phyloP scores from a whole-genome alignment of 2,888 invertebrate genomes.

The Tiliacea citrago region DNA sequence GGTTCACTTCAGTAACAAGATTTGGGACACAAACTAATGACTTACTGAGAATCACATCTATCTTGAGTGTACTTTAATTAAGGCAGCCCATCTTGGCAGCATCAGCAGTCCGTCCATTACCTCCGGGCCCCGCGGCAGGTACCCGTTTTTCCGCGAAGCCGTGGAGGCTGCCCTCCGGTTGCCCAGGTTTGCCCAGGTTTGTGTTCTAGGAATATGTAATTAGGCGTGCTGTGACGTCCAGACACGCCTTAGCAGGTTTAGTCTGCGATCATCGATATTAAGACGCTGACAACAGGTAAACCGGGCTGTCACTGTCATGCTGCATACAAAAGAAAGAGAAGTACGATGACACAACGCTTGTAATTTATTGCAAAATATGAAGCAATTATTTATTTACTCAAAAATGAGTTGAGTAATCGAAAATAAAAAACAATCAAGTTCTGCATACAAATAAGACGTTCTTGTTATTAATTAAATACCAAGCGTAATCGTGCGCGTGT shows the following conservation, averaged over 20 bases:
- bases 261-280: no score
- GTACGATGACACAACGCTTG: no score
- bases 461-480: no score
- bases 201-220: constrained; percentile 48
- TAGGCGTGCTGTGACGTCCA: constrained; percentile 35
- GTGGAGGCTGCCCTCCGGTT: constrained; percentile 16
- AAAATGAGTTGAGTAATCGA: no score
- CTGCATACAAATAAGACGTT: no score
- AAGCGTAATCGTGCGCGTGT: no score
- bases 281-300: no score
- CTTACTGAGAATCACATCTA: constrained; percentile 35
- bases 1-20: constrained; percentile 18
- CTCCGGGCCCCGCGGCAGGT: constrained; percentile 9
- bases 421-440: no score
- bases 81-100: constrained; percentile 17
- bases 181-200: constrained; percentile 14
- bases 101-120: constrained; percentile 15
- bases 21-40: constrained; percentile 31
- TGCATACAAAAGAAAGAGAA: no score
- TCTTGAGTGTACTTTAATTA: constrained; percentile 41
- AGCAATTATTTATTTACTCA: no score
- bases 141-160: constrained; percentile 13
- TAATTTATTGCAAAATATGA: no score
- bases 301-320: no score
- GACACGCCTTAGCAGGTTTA: constrained; percentile 39